phyloP scores from a whole-genome alignment of 2,888 invertebrate species.

The Idaea dimidiata region DNA sequence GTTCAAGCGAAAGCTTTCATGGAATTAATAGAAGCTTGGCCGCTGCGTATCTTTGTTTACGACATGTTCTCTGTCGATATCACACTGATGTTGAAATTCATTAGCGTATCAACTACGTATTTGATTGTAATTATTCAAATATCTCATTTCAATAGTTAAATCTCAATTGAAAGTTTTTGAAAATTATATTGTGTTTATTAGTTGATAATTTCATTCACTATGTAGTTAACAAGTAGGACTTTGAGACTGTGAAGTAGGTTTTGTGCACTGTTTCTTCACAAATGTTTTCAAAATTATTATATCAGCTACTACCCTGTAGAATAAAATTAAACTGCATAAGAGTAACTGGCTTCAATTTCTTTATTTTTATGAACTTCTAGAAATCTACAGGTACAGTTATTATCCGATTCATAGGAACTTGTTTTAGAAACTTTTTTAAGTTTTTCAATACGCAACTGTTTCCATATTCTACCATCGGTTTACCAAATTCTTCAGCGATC shows the following conservation, averaged over 20 bases:
- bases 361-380: conserved; percentile 4
- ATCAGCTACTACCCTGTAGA: not conserved
- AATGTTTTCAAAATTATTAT: not conserved
- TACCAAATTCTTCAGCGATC: conserved; percentile 59
- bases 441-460: conserved; percentile 42
- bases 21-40: conserved; percentile 59
- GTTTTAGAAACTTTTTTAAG: conserved; percentile 41
- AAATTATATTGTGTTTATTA: not conserved
- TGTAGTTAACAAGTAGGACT: no score
- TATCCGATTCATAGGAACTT: conserved; percentile 41
- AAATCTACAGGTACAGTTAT: conserved; percentile 16
- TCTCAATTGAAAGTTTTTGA: not conserved
- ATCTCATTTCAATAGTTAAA: conserved; percentile 41
- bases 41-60: conserved; percentile 47
- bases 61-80: conserved; percentile 63
- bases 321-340: not conserved
- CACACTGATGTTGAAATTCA: conserved; percentile 59
- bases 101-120: conserved; percentile 62
- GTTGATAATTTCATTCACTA: no score
- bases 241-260: no score
- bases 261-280: no score
- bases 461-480: conserved; percentile 54
- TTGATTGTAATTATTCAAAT: conserved; percentile 64
- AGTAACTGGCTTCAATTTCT: not conserved
- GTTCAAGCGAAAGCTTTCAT: conserved; percentile 61